phyloP scores from a whole-genome alignment of 2,113 vertebrate species.

The Sander vitreus region DNA sequence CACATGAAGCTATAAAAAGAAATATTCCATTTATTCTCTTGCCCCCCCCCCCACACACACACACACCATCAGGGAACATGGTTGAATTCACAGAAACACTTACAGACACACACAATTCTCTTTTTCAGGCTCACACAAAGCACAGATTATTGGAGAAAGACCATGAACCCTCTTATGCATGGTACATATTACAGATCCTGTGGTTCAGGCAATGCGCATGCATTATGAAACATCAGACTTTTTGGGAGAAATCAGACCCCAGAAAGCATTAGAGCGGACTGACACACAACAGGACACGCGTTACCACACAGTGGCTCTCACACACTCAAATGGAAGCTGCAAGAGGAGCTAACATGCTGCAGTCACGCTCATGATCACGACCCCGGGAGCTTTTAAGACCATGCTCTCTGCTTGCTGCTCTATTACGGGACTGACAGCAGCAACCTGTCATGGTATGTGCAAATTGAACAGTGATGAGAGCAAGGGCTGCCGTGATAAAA shows the following conservation, averaged over 20 bases:
- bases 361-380: conserved; percentile 34
- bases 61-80: conserved; percentile 16
- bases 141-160: conserved; percentile 17
- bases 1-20: conserved; percentile 65
- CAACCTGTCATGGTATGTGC: conserved; percentile 14
- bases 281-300: neutral
- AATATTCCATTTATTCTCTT: conserved; percentile 18
- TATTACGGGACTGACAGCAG: neutral
- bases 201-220: conserved; percentile 12
- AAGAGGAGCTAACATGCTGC: conserved; percentile 28
- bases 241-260: conserved; percentile 1
- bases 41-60: conserved; percentile 3
- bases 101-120: conserved; percentile 7
- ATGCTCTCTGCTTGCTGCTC: neutral
- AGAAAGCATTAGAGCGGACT: conserved; percentile 8
- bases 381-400: conserved; percentile 31
- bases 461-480: conserved; percentile 2
- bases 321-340: conserved; percentile 30
- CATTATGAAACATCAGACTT: conserved; percentile 52
- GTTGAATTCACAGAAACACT: conserved; percentile 31
- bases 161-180: neutral
- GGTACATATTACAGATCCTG: conserved; percentile 53
- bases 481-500: conserved; percentile 8
- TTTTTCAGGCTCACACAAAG: conserved; percentile 6
- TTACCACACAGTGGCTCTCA: neutral